Conservation (phyloP, 2,113 vertebrate species). For the Chunga burmeisteri region DNA sequence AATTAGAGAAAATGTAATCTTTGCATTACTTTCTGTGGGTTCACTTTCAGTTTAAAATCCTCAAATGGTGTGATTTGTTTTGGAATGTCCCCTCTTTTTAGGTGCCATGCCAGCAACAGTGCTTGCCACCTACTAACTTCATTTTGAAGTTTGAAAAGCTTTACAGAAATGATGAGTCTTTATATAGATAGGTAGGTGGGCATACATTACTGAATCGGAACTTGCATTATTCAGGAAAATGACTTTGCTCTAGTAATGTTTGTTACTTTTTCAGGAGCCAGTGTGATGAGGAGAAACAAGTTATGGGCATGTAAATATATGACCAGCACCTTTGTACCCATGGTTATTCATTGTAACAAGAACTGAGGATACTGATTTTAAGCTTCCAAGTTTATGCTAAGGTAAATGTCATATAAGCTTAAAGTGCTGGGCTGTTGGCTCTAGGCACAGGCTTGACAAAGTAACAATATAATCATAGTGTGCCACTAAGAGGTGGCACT, state of each 20-base stretch:
- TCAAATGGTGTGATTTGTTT: background rate
- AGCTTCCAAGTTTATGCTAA: background rate
- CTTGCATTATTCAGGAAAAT: background rate
- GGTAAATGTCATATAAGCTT: background rate
- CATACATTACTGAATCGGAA: background rate
- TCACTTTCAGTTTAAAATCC: background rate
- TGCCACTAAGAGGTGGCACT: background rate
- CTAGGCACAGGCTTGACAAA: background rate
- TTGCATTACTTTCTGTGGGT: background rate
- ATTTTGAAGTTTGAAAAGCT: background rate
- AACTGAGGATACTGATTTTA: background rate
- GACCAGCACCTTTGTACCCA: background rate
- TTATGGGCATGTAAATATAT: background rate
- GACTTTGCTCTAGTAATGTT: background rate
- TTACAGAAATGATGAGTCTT: background rate
- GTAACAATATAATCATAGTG: rapidly evolving
- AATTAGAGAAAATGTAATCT: background rate
- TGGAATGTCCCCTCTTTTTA: background rate
- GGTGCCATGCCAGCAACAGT: background rate
- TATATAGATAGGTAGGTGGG: background rate
- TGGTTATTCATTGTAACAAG: background rate
- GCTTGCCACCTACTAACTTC: background rate
- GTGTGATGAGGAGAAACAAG: background rate
- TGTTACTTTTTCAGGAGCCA: background rate
- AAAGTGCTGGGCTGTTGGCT: background rate